Evolutionary conservation across 2,888 invertebrate species (phyloP).

Genomic region (Pollenia amentaria): DNA sequence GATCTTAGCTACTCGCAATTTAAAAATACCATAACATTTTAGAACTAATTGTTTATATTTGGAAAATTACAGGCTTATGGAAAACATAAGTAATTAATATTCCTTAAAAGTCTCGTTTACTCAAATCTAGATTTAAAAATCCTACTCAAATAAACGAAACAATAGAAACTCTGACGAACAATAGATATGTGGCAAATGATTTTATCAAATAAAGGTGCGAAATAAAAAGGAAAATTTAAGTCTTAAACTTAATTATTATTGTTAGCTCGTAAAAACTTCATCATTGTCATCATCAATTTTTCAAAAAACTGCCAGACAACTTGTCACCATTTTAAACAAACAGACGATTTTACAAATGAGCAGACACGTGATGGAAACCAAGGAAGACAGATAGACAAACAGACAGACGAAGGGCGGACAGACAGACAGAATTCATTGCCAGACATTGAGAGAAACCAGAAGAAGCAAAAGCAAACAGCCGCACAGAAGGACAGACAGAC

Average conservation of each 20-base stretch:
- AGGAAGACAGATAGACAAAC: slow-evolving; percentile 21
- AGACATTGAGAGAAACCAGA: slow-evolving; percentile 28
- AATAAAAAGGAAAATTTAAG: background rate
- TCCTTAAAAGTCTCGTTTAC: background rate
- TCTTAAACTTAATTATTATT: slow-evolving; percentile 37
- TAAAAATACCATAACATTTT: too few species aligned
- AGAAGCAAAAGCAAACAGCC: background rate
- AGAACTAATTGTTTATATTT: too few species aligned
- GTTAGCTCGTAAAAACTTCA: background rate
- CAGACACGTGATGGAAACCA: slow-evolving; percentile 79
- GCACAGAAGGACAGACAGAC: background rate
- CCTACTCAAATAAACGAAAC: background rate
- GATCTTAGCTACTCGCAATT: too few species aligned
- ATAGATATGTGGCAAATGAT: slow-evolving; percentile 11
- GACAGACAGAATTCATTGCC: slow-evolving; percentile 48
- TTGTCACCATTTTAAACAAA: slow-evolving; percentile 74
- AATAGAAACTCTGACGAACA: slow-evolving; percentile 22
- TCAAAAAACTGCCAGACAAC: slow-evolving; percentile 74
- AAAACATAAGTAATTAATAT: slow-evolving; percentile 19
- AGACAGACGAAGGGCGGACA: background rate
- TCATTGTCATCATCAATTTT: slow-evolving; percentile 76
- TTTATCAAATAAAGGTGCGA: background rate
- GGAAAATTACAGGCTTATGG: background rate
- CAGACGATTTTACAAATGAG: slow-evolving; percentile 81
- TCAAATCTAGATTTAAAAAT: background rate